These are phyloP conservation scores for Drosophila atroscutellata DNA, from an alignment of 2,888 invertebrate species.

Conservation along the genomic window DNA sequence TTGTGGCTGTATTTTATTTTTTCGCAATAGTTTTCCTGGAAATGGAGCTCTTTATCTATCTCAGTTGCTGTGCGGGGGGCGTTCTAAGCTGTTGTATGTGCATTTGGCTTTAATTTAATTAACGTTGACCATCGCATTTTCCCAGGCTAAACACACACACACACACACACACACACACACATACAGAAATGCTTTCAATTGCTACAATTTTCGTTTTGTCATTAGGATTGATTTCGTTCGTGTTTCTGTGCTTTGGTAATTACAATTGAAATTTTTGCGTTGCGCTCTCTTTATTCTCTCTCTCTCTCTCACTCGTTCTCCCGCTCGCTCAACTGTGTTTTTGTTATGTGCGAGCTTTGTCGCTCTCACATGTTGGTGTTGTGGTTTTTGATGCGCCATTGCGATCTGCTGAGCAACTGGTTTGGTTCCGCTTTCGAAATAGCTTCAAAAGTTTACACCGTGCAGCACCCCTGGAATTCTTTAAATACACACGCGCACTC, in stretches of 20 bases:
- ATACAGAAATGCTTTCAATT: constrained; percentile 32
- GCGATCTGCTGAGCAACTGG: constrained; percentile 59
- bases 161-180: background rate
- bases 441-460: constrained; percentile 30
- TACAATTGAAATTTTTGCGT: constrained; percentile 43
- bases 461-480: constrained; percentile 58
- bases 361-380: constrained; percentile 29
- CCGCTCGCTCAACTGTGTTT: constrained; percentile 5
- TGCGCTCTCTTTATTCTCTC: background rate
- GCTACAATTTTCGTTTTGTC: constrained; percentile 45
- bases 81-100: constrained; percentile 41
- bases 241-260: constrained; percentile 43
- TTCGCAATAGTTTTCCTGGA: constrained; percentile 45
- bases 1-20: constrained; percentile 22
- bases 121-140: constrained; percentile 59
- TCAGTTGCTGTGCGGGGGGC: constrained; percentile 32
- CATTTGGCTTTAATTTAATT: constrained; percentile 55
- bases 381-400: constrained; percentile 55
- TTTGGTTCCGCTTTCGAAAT: constrained; percentile 80
- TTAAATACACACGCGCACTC: constrained; percentile 37
- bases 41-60: constrained; percentile 32
- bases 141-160: constrained; percentile 27
- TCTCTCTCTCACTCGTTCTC: background rate
- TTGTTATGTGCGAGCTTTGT: constrained; percentile 32
- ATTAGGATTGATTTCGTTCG: constrained; percentile 50